A percentile compares a stretch with the other conserved stretches of the same genome.
Evolutionary conservation across 2,113 vertebrate genomes (phyloP).

Genomic region (Indri indri): DNA sequence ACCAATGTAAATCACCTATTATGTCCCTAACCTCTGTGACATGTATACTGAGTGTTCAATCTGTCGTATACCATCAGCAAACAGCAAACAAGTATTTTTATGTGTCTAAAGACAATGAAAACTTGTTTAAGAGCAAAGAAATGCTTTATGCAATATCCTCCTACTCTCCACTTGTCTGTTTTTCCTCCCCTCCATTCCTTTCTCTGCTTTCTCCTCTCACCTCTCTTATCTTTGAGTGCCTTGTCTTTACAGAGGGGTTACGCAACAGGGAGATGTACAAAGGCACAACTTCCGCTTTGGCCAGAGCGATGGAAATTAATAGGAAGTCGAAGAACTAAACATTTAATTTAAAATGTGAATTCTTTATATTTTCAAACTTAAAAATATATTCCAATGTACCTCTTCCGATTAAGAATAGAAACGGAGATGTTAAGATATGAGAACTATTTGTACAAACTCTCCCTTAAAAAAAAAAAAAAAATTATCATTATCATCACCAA

Average conservation of each 20-base stretch:
- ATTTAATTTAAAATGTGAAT: background rate
- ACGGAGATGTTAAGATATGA: constrained; percentile 1
- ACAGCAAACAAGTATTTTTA: background rate
- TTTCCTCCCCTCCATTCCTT: accelerated
- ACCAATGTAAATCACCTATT: background rate
- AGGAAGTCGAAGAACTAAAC: background rate
- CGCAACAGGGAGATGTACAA: background rate
- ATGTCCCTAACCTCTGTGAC: background rate
- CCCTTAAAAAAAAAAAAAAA: background rate
- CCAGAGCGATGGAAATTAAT: background rate
- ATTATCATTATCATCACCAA: background rate
- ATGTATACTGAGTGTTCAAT: background rate
- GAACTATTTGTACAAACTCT: background rate
- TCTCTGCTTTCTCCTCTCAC: too few relatives aligned
- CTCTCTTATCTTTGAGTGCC: background rate
- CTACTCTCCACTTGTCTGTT: too few relatives aligned
- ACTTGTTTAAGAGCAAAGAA: background rate
- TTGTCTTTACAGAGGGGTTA: background rate
- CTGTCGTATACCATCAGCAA: background rate
- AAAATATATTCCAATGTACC: background rate
- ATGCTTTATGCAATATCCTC: background rate
- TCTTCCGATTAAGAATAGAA: constrained; percentile 20
- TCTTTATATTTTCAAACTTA: background rate
- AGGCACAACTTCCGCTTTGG: background rate
- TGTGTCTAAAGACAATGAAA: background rate